Evolutionary conservation across 1,140 invertebrate genomes (phyloP).

Genomic region (Drosophila arizonae): DNA sequence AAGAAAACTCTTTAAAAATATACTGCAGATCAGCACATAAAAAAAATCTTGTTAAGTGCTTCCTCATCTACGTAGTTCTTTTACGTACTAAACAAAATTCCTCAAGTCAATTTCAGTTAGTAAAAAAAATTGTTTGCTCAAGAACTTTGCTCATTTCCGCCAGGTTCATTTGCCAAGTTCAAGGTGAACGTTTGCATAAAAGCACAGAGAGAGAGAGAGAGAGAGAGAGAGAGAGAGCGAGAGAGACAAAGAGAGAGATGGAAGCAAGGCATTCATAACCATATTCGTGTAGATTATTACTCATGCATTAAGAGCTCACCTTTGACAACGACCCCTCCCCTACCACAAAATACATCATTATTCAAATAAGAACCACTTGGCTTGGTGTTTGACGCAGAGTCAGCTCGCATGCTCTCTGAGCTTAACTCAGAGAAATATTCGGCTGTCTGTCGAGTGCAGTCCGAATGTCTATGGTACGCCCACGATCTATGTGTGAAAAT

Average conservation of each 20-base stretch:
- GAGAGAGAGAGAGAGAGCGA: not conserved
- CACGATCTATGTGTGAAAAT: slow-evolving; percentile 10
- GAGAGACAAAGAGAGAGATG: not conserved
- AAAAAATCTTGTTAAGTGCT: too few species aligned
- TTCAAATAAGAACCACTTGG: slow-evolving; percentile 47
- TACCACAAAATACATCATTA: slow-evolving; percentile 37
- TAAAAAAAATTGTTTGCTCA: slow-evolving; percentile 14
- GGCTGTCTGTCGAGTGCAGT: slow-evolving; percentile 30
- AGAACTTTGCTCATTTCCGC: slow-evolving; percentile 42
- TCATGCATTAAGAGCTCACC: slow-evolving; percentile 62
- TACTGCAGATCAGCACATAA: too few species aligned
- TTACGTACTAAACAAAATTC: not conserved
- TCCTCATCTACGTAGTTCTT: not conserved
- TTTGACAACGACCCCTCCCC: slow-evolving; percentile 51
- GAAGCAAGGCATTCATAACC: slow-evolving; percentile 23
- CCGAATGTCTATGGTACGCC: slow-evolving; percentile 27
- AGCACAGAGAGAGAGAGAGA: slow-evolving; percentile 13
- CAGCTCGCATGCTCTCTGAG: slow-evolving; percentile 22
- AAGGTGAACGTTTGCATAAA: slow-evolving; percentile 47
- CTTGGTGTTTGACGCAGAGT: slow-evolving; percentile 23
- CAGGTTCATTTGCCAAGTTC: slow-evolving; percentile 49
- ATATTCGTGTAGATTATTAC: slow-evolving; percentile 53
- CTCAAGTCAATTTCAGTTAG: slow-evolving; percentile 1
- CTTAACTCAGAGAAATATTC: slow-evolving; percentile 43
- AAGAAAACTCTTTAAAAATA: too few species aligned